Base-by-base conservation (phyloP, 1,140 invertebrate species). In the Zaprionus kolodkinae region DNA sequence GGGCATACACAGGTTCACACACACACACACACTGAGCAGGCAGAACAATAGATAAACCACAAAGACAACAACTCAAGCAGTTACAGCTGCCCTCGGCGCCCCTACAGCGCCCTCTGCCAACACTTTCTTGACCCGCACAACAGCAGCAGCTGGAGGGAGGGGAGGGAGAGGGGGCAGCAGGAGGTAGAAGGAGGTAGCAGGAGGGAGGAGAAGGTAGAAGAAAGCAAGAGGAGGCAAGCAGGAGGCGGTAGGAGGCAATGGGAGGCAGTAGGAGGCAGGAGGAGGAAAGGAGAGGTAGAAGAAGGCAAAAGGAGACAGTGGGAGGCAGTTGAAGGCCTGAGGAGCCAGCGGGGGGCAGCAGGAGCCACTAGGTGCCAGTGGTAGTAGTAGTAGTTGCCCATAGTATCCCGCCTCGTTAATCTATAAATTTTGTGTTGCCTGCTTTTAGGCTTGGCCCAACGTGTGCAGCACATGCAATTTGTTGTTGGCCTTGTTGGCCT, bases 391-490 rank as follows among this genome's bases (percentile, higher is more conserved):
- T 21, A 21, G 21, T 21, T 1, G 21, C 21, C 21, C 1, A 17
- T 21, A 10, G 45, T 17, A 43, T 48, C 55, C 36, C 45, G 12
- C n/a, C 12, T 57, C 5, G 64, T 50, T 25, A 35, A 65, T 72
- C 68, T 76, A 76, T 72, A 66, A 72, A 76, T 76, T 76, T 66
- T 35, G 43, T 13, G 30, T 57, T n/a, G 40, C 57, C 21, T 52
- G 50, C 59, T 48, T 69, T 71, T 75, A 59, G 67, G 48, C 68
- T 48, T 4, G 52, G 40, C 43, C 38, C 38, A 55, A 71, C 68
- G 72, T 76, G 73, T 76, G 73, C 60, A 71, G 65, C 73, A 76
- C 68, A 71, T 71, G 68, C 67, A 76, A 76, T 76, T 76, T 71
- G 73, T 64, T 75, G 66, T 64, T 75, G 66, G 48, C 72, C 59